phyloP scores from a whole-genome alignment of 2,113 vertebrate genomes.

The Caranx ignobilis region DNA sequence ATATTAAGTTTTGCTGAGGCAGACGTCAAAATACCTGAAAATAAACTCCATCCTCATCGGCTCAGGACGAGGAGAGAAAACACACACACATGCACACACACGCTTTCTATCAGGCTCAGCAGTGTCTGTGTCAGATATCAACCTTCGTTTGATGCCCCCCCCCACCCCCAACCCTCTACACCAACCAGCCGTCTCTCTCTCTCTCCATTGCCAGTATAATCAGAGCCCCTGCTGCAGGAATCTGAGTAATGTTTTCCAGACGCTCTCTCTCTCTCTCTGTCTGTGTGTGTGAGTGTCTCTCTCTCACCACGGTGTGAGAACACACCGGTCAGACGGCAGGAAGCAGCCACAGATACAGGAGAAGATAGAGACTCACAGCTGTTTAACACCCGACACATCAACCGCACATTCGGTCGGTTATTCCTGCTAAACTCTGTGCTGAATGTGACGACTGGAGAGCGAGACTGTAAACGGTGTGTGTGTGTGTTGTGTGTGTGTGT shows the following conservation, averaged over 20 bases:
- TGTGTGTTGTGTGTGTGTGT: constrained; percentile 48
- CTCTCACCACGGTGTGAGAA: constrained; percentile 44
- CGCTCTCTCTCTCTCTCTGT: constrained; percentile 19
- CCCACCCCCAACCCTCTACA: background rate
- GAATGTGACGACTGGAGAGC: background rate
- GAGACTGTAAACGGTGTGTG: constrained; percentile 35
- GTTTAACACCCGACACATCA: constrained; percentile 12
- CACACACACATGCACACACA: constrained; percentile 18
- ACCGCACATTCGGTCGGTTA: background rate
- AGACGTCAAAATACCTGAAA: constrained; percentile 19
- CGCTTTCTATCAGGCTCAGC: background rate
- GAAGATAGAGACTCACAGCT: constrained; percentile 8
- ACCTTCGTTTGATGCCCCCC: constrained; percentile 21
- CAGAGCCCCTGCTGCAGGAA: constrained; percentile 75
- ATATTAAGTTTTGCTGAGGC: constrained; percentile 7
- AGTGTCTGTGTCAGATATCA: constrained; percentile 17
- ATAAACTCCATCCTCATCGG: constrained; percentile 5
- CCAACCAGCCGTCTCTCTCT: background rate
- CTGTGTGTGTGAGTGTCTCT: background rate
- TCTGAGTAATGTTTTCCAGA: constrained; percentile 83
- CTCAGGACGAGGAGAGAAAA: background rate
- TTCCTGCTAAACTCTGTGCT: constrained; percentile 10
- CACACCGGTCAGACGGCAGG: constrained; percentile 34
- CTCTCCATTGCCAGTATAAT: constrained; percentile 54
- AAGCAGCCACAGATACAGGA: constrained; percentile 37